Conservation (phyloP, 1,140 invertebrate species). For the Medauroidea extradentata region DNA sequence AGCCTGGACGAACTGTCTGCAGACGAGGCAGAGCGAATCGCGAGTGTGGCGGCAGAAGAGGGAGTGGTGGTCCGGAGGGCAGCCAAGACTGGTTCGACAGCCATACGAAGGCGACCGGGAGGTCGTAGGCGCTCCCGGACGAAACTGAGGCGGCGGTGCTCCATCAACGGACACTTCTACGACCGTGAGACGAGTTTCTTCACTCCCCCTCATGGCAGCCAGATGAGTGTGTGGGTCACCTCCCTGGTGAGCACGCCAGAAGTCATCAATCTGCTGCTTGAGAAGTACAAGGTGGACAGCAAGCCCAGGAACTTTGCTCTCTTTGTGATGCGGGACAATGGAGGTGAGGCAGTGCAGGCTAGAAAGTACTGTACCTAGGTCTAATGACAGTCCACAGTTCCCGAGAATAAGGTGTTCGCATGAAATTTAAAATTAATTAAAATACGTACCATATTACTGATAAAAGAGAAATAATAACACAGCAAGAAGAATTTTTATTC, state of each 20-base stretch:
- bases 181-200: constrained; percentile 85
- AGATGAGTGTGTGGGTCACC: constrained; percentile 81
- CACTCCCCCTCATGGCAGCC: constrained; percentile 76
- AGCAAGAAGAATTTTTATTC: too few relatives aligned
- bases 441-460: too few relatives aligned
- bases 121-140: constrained; percentile 52
- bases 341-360: constrained; percentile 56
- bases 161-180: constrained; percentile 86
- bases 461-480: too few relatives aligned
- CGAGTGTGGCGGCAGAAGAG: background rate
- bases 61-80: constrained; percentile 11
- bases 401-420: too few relatives aligned
- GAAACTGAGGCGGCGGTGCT: constrained; percentile 70
- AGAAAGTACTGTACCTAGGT: too few relatives aligned
- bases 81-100: constrained; percentile 51
- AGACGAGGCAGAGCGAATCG: background rate
- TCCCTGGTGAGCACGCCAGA: constrained; percentile 74
- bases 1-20: background rate
- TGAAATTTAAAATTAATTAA: too few relatives aligned
- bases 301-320: constrained; percentile 73
- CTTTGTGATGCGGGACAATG: constrained; percentile 77
- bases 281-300: constrained; percentile 84
- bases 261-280: constrained; percentile 78
- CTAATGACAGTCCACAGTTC: too few relatives aligned
- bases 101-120: constrained; percentile 65